phyloP scores from a whole-genome alignment of 2,888 invertebrate genomes.

The Dinocampus coccinellae region DNA sequence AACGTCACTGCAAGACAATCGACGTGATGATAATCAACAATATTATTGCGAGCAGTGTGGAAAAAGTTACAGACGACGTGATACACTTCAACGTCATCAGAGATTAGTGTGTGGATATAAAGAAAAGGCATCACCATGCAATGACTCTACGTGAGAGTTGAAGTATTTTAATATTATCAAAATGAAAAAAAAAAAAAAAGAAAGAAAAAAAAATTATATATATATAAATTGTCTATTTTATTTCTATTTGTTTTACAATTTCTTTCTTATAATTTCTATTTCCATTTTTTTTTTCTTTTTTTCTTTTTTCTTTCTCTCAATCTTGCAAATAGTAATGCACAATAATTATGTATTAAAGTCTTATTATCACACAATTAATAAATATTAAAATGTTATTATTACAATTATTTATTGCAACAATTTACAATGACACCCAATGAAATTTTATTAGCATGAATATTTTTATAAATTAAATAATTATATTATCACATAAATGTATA shows the following conservation, averaged over 20 bases:
- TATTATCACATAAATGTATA: neutral
- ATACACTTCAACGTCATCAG: slow-evolving; percentile 62
- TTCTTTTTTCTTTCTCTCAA: neutral
- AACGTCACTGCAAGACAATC: slow-evolving; percentile 32
- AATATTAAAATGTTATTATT: slow-evolving; percentile 10
- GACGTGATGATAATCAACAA: slow-evolving; percentile 32
- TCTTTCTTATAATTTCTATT: neutral
- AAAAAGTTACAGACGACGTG: slow-evolving; percentile 63
- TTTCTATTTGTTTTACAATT: no score
- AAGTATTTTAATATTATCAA: neutral
- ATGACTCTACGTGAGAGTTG: neutral
- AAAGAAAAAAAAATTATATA: no score
- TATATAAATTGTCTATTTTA: no score
- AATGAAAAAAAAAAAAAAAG: no score
- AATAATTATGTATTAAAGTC: neutral
- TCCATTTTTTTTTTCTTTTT: neutral
- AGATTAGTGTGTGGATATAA: slow-evolving; percentile 64
- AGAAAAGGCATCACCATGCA: slow-evolving; percentile 39
- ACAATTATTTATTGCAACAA: slow-evolving; percentile 22
- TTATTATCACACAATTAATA: neutral
- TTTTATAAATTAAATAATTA: neutral
- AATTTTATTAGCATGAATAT: neutral
- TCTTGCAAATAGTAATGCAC: neutral
- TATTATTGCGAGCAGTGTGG: slow-evolving; percentile 62
- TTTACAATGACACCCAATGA: neutral